phyloP scores from a whole-genome alignment of 2,888 invertebrate genomes.

The Itoplectis maculator region DNA sequence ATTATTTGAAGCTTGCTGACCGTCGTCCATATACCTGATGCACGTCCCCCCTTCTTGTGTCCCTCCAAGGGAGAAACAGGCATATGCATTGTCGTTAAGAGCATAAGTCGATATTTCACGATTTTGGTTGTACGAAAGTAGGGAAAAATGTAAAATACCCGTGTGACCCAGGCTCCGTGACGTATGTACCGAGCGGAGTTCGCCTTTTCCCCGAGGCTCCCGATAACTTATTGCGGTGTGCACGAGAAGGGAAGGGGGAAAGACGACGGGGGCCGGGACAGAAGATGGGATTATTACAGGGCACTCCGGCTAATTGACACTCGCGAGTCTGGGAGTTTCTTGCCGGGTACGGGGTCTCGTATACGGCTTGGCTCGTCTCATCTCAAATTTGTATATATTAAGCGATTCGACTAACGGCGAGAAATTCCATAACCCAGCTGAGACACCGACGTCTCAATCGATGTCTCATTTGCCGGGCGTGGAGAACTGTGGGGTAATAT shows the following conservation, averaged over 20 bases:
- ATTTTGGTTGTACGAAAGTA: slow-evolving; percentile 59
- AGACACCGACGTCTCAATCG: not conserved
- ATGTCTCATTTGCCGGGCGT: too few relatives aligned
- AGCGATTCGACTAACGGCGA: not conserved
- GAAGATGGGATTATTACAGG: slow-evolving; percentile 8
- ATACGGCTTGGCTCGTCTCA: not conserved
- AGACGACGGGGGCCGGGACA: not conserved
- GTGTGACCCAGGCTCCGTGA: slow-evolving; percentile 73
- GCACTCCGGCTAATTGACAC: slow-evolving; percentile 10
- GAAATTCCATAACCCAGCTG: slow-evolving; percentile 2
- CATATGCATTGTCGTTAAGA: slow-evolving; percentile 26
- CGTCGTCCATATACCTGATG: slow-evolving; percentile 31
- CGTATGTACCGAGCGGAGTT: not conserved
- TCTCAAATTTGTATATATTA: not conserved
- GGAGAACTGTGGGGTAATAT: not conserved
- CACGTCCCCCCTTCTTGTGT: not conserved
- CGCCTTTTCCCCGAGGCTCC: slow-evolving; percentile 39
- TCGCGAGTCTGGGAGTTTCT: not conserved
- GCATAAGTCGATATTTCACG: slow-evolving; percentile 68
- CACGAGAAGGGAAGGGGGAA: not conserved
- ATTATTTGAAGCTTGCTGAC: slow-evolving; percentile 50
- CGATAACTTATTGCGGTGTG: slow-evolving; percentile 60
- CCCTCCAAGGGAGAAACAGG: slow-evolving; percentile 45
- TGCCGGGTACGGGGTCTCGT: not conserved
- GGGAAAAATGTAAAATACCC: slow-evolving; percentile 74